Evolutionary conservation across 2,113 vertebrate species (phyloP), one percentile per base, ranked within the genome.

Genomic region (Poeciliopsis retropinna): DNA sequence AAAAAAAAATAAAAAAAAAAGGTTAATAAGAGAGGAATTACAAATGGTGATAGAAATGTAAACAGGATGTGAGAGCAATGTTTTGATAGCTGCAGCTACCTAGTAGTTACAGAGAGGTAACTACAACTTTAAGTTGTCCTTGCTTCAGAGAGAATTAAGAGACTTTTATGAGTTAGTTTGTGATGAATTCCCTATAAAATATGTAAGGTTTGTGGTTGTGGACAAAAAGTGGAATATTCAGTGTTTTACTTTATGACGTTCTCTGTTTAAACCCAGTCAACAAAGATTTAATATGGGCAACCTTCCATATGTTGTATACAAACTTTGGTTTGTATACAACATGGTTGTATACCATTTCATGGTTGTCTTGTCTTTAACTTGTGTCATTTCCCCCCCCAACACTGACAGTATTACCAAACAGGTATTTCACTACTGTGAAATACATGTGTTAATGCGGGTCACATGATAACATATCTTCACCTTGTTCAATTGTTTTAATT

Each of bases 11-110:
- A 73, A 41, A 41, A 41, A 41, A 73, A 81, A 72, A 64, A 68
- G 70, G 65, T 64, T 82, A 77, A 87, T 88, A 81, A 81, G 30
- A 85, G 79, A 83, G 73, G 82, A 87, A 82, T 69, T 78, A 78
- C 63, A 68, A 71, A 85, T 76, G 75, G 30, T 84, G 79, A 88
- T 70, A 63, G 84, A 86, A 76, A 83, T 77, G 79, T 84, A 88
- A 85, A 87, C 64, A 0, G 22, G 64, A 75, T 61, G 44, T 80
- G 64, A 81, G 54, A 75, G 57, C 64, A 54, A 60, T 61, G 71
- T 75, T 82, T 84, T 82, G 83, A 87, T 81, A 80, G 74, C 57
- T 74, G 80, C 60, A 76, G 67, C 79, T 72, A 86, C 82, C 76
- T 60, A 39, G 85, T 88, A 86, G 75, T 90, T 88, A 85, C 3